These are phyloP conservation scores for Pachyseris speciosa DNA, from an alignment of 64 coral and sea anemone species.

Conservation along the genomic window DNA sequence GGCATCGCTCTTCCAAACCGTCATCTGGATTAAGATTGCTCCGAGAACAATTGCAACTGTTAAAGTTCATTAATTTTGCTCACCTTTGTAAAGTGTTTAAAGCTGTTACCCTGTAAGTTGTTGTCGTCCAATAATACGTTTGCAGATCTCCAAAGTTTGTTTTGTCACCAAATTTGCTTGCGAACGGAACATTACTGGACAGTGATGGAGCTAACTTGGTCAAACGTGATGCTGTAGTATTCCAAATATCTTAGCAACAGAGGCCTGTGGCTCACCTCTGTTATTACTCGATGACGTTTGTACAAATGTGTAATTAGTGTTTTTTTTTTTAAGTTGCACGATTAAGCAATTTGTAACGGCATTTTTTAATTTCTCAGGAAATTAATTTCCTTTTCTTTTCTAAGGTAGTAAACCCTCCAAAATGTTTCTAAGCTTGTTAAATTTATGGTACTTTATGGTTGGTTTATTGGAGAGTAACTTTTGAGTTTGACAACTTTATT, in stretches of 20 bases:
- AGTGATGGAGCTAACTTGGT: background rate
- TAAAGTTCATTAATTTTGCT: background rate
- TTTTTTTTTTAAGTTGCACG: background rate
- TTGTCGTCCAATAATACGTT: too few species aligned
- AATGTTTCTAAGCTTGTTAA: background rate
- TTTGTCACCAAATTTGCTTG: background rate
- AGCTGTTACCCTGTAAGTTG: too few species aligned
- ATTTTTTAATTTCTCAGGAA: background rate
- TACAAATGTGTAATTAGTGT: background rate
- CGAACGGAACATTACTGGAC: background rate
- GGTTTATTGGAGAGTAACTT: too few species aligned
- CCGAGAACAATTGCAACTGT: background rate
- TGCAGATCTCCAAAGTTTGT: too few species aligned
- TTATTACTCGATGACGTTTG: background rate
- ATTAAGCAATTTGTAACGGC: background rate
- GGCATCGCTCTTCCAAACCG: background rate
- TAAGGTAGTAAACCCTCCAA: background rate
- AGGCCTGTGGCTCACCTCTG: background rate
- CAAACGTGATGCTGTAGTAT: too few species aligned
- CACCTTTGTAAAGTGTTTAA: background rate
- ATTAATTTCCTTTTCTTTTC: background rate
- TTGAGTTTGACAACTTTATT: too few species aligned
- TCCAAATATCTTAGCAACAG: slow-evolving; percentile 36
- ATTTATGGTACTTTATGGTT: too few species aligned
- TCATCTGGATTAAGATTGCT: too few species aligned